phyloP scores from a whole-genome alignment of 2,797 vertebrate species.

The Poecilia gillii region DNA sequence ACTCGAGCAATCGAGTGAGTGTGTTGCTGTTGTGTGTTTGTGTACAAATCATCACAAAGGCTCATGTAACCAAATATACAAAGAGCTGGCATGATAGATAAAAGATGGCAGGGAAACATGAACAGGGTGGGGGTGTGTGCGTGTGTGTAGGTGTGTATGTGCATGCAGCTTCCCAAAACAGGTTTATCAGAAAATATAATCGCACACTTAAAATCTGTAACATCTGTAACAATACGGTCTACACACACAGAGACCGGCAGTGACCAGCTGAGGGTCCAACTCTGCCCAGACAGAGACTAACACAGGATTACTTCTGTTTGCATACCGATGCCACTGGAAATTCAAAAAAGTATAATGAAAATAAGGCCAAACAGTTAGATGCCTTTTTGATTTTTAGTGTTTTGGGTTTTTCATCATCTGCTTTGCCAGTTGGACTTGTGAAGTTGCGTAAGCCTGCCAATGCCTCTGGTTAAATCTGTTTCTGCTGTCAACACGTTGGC shows the following conservation, averaged over 20 bases:
- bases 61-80: constrained; percentile 50
- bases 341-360: not conserved
- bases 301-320: not conserved
- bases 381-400: not conserved
- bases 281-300: not conserved
- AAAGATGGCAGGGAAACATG: constrained; percentile 23
- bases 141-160: not conserved
- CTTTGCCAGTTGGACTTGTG: not conserved
- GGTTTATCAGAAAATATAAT: constrained; percentile 25
- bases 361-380: not conserved
- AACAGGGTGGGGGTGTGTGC: not conserved
- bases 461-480: not conserved
- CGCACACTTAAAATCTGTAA: constrained; percentile 36
- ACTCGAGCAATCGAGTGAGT: not conserved
- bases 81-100: constrained; percentile 31
- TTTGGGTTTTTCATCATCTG: not conserved
- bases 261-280: not conserved
- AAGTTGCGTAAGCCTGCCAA: not conserved
- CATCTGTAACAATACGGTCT: constrained; percentile 9
- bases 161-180: not conserved
- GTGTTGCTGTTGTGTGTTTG: constrained; percentile 3
- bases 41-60: constrained; percentile 10
- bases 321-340: not conserved
- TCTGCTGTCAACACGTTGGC: not conserved
- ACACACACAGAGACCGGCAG: not conserved